Evolutionary conservation across 2,113 vertebrate genomes (phyloP).

Genomic region (Siphamia tubifer): DNA sequence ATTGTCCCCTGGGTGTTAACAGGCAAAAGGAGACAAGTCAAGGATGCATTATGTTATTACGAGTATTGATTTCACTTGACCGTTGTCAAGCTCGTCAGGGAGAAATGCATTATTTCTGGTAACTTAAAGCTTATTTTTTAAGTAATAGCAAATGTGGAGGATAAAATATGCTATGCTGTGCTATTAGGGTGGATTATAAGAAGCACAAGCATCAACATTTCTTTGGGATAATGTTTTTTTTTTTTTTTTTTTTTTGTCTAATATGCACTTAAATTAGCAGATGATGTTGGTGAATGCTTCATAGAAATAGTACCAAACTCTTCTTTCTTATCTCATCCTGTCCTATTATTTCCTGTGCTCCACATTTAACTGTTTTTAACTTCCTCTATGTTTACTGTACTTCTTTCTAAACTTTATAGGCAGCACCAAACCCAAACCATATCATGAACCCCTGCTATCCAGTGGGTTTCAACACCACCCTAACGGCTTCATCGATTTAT

Average conservation of each 20-base stretch:
- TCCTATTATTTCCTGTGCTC: neutral
- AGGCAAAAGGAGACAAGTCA: slow-evolving; percentile 35
- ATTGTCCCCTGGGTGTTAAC: slow-evolving; percentile 15
- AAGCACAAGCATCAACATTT: neutral
- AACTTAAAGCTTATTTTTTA: slow-evolving; percentile 10
- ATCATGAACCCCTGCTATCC: slow-evolving; percentile 88
- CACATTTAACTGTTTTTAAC: too few relatives aligned
- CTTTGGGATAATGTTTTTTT: neutral
- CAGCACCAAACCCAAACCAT: slow-evolving; percentile 3
- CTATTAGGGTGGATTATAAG: too few relatives aligned
- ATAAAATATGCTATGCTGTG: neutral
- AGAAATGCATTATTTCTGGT: slow-evolving; percentile 44
- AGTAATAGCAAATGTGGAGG: neutral
- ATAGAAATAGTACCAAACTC: neutral
- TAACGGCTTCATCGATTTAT: slow-evolving; percentile 75
- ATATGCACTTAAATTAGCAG: too few relatives aligned
- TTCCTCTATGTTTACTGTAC: neutral
- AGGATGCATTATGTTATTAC: slow-evolving; percentile 74
- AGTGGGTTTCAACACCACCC: slow-evolving; percentile 64
- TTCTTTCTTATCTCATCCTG: neutral
- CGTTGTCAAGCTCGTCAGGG: slow-evolving; percentile 20
- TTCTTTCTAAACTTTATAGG: slow-evolving; percentile 48
- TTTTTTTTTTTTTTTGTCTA: too few relatives aligned
- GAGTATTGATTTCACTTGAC: slow-evolving; percentile 61
- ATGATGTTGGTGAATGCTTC: neutral